Evolutionary conservation across 92 coral and sea anemone genomes (phyloP).

Genomic region (Actinernus sp.): DNA sequence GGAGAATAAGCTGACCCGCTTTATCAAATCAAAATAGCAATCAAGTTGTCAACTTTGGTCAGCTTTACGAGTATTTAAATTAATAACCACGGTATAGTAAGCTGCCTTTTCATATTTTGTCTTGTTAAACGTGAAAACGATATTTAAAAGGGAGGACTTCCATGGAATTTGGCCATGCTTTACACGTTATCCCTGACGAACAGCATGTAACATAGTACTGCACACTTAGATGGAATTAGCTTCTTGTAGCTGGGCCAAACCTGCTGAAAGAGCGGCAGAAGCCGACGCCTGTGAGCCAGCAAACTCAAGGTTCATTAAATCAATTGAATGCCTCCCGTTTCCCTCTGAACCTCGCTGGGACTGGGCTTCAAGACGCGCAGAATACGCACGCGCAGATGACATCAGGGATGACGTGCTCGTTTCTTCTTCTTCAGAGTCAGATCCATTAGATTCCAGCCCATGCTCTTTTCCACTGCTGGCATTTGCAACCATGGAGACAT

Average conservation of each 20-base stretch:
- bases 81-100: too few species aligned
- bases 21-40: too few species aligned
- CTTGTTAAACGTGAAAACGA: too few species aligned
- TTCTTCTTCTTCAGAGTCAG: slow-evolving; percentile 82
- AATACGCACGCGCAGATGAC: slow-evolving; percentile 96
- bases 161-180: too few species aligned
- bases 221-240: slow-evolving; percentile 36
- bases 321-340: slow-evolving; percentile 33
- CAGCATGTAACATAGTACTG: too few species aligned
- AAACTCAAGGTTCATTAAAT: slow-evolving; percentile 47
- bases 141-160: too few species aligned
- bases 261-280: slow-evolving; percentile 32
- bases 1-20: too few species aligned
- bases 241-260: slow-evolving; percentile 26
- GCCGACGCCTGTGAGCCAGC: slow-evolving; percentile 52
- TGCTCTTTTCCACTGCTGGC: slow-evolving; percentile 79
- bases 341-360: slow-evolving; percentile 63
- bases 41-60: too few species aligned
- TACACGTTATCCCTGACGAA: too few species aligned
- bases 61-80: too few species aligned
- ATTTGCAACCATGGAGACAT: slow-evolving; percentile 88
- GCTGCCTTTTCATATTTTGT: too few species aligned
- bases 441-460: slow-evolving; percentile 75
- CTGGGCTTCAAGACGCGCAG: slow-evolving; percentile 63
- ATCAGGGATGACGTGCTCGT: slow-evolving; percentile 71